Evolutionary conservation across 2,113 vertebrate genomes (phyloP), one percentile per base, ranked within the genome.

Genomic region (Ondatra zibethicus): DNA sequence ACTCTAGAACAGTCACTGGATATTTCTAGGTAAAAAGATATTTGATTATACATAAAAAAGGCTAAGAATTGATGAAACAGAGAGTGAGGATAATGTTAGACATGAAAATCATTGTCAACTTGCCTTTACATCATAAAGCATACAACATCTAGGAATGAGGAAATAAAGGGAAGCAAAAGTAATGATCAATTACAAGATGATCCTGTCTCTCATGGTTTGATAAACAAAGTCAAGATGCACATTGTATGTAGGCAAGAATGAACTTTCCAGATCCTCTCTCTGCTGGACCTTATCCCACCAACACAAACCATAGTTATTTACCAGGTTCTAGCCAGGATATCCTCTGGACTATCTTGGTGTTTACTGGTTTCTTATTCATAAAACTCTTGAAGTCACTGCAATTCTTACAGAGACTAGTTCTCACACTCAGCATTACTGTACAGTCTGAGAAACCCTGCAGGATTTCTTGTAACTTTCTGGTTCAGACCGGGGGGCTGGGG

Each of bases 181-280:
- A 92, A 88, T 65, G 36, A 72, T 84, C 36, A 86, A 14, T 86
- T 65, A 65, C 31, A 70, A 3, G 16, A 93, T 85, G 47, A 47
- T 39, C 29, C 21, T 72, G 2, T 82, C 66, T 92, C 55, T 95
- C 55, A 45, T 17, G 58, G 47, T 93, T 92, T 84, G 47, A 31
- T 95, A 25, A 80, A 94, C 68, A 93, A 42, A 93, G 88, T 85
- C 88, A 97, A 92, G 78, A 88, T 92, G 86, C 76, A 82, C 3
- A 50, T 55, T 36, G 9, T 7, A 52, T 52, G 16, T 47, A 8
- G 14, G 17, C 1, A 81, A 55, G 10, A 21, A 36, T n/a, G 2
- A n/a, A 33, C 16, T 81, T 10, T 7, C 29, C 14, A 78, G 45
- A 2, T 17, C 47, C 16, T 9, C 29, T 52, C 45, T 33, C 29